phyloP scores from a whole-genome alignment of 1,140 invertebrate species.

The Polypedilum pembai region DNA sequence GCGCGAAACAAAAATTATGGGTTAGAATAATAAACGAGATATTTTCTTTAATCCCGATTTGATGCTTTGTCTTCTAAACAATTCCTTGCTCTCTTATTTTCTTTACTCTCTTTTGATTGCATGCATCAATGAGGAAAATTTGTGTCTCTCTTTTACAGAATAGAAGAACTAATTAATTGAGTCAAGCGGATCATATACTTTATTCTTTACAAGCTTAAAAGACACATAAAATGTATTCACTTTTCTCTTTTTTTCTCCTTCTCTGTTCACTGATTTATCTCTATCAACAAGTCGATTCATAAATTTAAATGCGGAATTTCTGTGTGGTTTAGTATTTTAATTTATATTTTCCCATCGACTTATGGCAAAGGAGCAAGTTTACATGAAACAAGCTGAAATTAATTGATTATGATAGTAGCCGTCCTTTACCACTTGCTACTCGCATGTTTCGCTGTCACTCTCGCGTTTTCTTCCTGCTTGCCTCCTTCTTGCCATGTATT shows the following conservation, averaged over 20 bases:
- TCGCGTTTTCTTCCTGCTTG: background rate
- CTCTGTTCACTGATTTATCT: background rate
- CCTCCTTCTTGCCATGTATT: background rate
- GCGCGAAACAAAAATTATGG: constrained; percentile 4
- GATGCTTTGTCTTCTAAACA: background rate
- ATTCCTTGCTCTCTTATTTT: background rate
- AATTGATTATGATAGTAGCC: background rate
- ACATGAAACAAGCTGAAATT: background rate
- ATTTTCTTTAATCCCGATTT: background rate
- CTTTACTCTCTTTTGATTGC: background rate
- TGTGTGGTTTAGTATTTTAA: background rate
- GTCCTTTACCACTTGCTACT: background rate
- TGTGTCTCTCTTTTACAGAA: background rate
- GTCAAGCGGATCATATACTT: constrained; percentile 1
- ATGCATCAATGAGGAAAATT: background rate
- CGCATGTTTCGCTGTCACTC: background rate
- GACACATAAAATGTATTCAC: background rate
- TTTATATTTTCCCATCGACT: background rate
- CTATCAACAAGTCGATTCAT: constrained; percentile 5
- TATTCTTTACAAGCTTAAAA: background rate
- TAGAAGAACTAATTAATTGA: constrained; percentile 15
- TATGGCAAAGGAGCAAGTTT: background rate
- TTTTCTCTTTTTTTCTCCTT: background rate
- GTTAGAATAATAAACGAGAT: background rate
- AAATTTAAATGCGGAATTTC: constrained; percentile 19